A percentile compares a stretch with the other conserved stretches of the same genome.
phyloP scores from a whole-genome alignment of 1,140 invertebrate genomes.

The Dendroctonus valens region DNA sequence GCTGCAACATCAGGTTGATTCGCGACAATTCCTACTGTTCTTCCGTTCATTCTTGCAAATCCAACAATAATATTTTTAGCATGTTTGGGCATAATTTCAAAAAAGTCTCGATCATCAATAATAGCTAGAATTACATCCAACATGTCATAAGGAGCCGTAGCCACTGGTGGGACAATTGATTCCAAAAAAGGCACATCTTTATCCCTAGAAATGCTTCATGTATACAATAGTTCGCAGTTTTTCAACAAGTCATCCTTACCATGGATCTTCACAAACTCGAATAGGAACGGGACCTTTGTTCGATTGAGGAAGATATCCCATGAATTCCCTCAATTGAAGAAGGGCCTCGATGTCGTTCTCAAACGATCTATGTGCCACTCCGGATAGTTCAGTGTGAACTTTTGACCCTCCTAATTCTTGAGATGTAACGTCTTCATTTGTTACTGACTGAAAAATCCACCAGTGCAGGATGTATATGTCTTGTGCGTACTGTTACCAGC shows the following conservation, averaged over 20 bases:
- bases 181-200: slow-evolving; percentile 62
- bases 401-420: slow-evolving; percentile 72
- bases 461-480: background rate
- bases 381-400: slow-evolving; percentile 66
- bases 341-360: slow-evolving; percentile 71
- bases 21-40: slow-evolving; percentile 70
- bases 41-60: slow-evolving; percentile 69
- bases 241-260: slow-evolving; percentile 32
- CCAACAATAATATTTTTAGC: slow-evolving; percentile 71
- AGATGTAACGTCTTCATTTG: slow-evolving; percentile 72
- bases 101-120: slow-evolving; percentile 71
- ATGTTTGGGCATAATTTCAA: slow-evolving; percentile 74
- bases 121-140: slow-evolving; percentile 60
- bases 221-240: background rate
- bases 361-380: slow-evolving; percentile 70
- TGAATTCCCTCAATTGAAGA: slow-evolving; percentile 60
- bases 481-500: background rate
- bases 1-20: slow-evolving; percentile 74
- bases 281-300: slow-evolving; percentile 62
- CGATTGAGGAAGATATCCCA: slow-evolving; percentile 64
- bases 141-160: slow-evolving; percentile 70
- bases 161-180: slow-evolving; percentile 66
- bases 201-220: slow-evolving; percentile 52
- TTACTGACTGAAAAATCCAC: slow-evolving; percentile 57
- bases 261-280: slow-evolving; percentile 58